phyloP scores from a whole-genome alignment of 2,888 invertebrate genomes.

The Hirtodrosophila histrioides region DNA sequence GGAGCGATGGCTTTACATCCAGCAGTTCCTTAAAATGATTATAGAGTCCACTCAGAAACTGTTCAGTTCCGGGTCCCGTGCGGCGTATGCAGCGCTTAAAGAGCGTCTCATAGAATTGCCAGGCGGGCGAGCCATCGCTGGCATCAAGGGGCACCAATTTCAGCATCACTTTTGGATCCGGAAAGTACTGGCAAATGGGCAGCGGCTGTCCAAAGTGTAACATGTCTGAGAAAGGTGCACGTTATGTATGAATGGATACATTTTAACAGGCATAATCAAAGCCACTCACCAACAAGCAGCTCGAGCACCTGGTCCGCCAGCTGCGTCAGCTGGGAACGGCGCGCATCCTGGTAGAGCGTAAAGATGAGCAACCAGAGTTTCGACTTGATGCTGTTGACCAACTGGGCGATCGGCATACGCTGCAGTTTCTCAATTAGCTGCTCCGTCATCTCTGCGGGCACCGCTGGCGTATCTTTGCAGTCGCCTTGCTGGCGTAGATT shows the following conservation, averaged over 20 bases:
- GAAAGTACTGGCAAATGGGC: slow-evolving; percentile 75
- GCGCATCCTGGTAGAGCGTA: slow-evolving; percentile 75
- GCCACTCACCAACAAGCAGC: slow-evolving; percentile 43
- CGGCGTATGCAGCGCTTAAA: slow-evolving; percentile 67
- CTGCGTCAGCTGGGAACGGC: slow-evolving; percentile 30
- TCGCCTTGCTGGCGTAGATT: slow-evolving; percentile 31
- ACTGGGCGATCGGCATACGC: slow-evolving; percentile 72
- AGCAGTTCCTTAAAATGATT: slow-evolving; percentile 50
- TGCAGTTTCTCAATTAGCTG: slow-evolving; percentile 60
- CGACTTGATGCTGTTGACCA: slow-evolving; percentile 65
- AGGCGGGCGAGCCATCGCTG: slow-evolving; percentile 28
- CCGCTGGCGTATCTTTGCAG: slow-evolving; percentile 26
- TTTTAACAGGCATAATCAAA: too few species aligned
- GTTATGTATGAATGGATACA: too few species aligned
- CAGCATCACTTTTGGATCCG: slow-evolving; percentile 60
- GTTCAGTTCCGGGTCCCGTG: slow-evolving; percentile 65
- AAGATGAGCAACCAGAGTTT: slow-evolving; percentile 76
- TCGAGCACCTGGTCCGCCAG: slow-evolving; percentile 57
- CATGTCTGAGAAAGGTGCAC: slow-evolving; percentile 60
- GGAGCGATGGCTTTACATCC: slow-evolving; percentile 23
- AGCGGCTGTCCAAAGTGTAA: slow-evolving; percentile 81
- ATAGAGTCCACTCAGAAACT: slow-evolving; percentile 61
- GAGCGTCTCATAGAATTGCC: slow-evolving; percentile 77
- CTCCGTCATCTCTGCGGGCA: slow-evolving; percentile 47
- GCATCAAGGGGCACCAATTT: slow-evolving; percentile 59